Evolutionary conservation across 2,888 invertebrate species (phyloP), one percentile per base, ranked within the genome.

Genomic region (Empis livida): DNA sequence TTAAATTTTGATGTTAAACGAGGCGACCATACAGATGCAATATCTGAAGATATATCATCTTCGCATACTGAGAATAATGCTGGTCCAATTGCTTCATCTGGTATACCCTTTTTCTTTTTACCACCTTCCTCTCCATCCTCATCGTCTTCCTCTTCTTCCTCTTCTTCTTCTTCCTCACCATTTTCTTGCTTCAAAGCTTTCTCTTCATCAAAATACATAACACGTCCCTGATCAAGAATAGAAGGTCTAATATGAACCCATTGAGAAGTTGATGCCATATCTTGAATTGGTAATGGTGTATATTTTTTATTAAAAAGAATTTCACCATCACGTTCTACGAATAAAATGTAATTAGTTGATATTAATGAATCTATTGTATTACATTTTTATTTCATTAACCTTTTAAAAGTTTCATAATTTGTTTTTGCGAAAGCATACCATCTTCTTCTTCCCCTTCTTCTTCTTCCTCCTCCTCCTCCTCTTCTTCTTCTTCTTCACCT

Each of bases 161-260:
- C 72, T 6, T 57, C 56, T 5, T 54, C 59, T 9, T 47, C 53
- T 23, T 43, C 65, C 63, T 50, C 47, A 56, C 57, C 54, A 51
- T 61, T 60, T 4, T 53, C 54, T 8, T 6, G 5, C 9, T 9
- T 27, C 9, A 27, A 8, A 27, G 23, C 23, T 27, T 27, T 27
- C 3, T 56, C 42, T 3, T 57, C 55, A 60, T 82, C 79, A 79
- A 82, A 86, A 79, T 83, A 86, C 1, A 75, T 68, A 1, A 80
- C 76, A 30, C 89, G 74, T 13, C 88, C 92, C 70, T 92, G 91
- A 39, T 77, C 73, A 20, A 92, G 73, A 57, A 93, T 84, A 61
- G 84, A 78, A 10, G 77, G 73, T 8, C 81, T 77, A 56, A 88
- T 84, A 64, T 93, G 93, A 31, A 89, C 87, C 93, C 93, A 93